A percentile compares a stretch with the other conserved stretches of the same genome.
phyloP scores from a whole-genome alignment of 2,113 vertebrate species.

The Chunga burmeisteri region DNA sequence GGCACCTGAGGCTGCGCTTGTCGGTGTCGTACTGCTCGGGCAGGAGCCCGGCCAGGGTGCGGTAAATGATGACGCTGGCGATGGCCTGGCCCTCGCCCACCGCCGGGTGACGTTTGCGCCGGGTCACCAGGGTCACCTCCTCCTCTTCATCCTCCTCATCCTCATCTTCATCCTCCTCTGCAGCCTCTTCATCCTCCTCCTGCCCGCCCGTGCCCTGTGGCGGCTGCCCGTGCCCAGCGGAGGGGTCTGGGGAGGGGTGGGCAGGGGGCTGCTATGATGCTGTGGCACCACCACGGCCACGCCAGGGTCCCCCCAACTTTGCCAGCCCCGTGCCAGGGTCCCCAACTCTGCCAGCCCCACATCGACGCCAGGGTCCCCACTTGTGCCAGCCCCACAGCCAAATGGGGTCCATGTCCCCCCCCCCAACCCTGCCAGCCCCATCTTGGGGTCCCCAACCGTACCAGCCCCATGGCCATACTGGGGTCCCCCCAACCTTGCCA shows the following conservation, averaged over 20 bases:
- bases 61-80: slow-evolving; percentile 92
- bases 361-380: neutral
- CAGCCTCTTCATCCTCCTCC: neutral
- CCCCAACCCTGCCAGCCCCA: neutral
- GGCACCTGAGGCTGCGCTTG: slow-evolving; percentile 90
- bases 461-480: neutral
- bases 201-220: neutral
- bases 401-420: too few relatives aligned
- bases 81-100: slow-evolving; percentile 82
- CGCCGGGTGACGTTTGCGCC: slow-evolving; percentile 81
- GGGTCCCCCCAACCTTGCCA: neutral
- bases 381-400: too few relatives aligned
- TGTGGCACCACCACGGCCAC: neutral
- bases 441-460: accelerated
- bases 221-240: neutral
- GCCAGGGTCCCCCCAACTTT: too few relatives aligned
- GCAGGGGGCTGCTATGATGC: neutral
- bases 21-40: slow-evolving; percentile 90
- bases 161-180: neutral
- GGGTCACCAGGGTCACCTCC: slow-evolving; percentile 67
- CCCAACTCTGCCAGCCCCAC: neutral
- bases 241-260: neutral
- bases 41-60: slow-evolving; percentile 85
- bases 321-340: too few relatives aligned
- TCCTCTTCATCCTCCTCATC: neutral